Evolutionary conservation across 1,140 invertebrate species (phyloP), one percentile per base, ranked within the genome.

Genomic region (Drosophila dunni): DNA sequence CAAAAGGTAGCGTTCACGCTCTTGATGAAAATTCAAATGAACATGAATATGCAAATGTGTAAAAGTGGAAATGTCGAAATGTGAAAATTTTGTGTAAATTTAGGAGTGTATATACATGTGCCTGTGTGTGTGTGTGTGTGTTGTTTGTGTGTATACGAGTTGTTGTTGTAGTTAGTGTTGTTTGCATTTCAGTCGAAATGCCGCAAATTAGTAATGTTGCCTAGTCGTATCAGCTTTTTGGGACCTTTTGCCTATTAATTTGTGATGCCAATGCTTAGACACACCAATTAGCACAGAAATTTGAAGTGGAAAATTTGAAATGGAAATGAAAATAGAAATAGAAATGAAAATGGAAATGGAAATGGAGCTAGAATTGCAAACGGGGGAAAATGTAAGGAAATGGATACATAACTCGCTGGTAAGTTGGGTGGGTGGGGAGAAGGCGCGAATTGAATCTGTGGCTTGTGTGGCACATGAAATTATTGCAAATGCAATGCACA

Each of bases 31-130:
- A 63, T 75, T 70, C 58, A 70, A 69, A 75, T 75, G 60, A 64
- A 75, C 44, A 70, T 61, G 60, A 75, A 71, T 75, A 75, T 75
- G 73, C 73, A 75, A 75, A 75, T 75, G 68, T 75, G 73, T 54
- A 70, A 69, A 53, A 50, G 15, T 66, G 50, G 60, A 63, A 69
- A 62, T 69, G 48, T 62, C 38, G 20, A 63, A 70, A 70, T 62
- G 48, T 61, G 66, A 33, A 51, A 68, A 68, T 68, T 68, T 34
- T 57, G n/a, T 38, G 17, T 15, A 48, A 58, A 46, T 45, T 15
- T 50, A 6, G 29, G 38, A 11, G 4, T 10, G 11, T 10, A 11
- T 42, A n/a, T 42, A 11, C 11, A 42, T 5, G 9, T 15, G 9
- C 1, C n/a, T n/a, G 8, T 34, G 17, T 51, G n/a, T 0, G 24